These are phyloP conservation scores for Phalacrocorax aristotelis DNA, from an alignment of 2,113 vertebrate species.

Conservation along the genomic window DNA sequence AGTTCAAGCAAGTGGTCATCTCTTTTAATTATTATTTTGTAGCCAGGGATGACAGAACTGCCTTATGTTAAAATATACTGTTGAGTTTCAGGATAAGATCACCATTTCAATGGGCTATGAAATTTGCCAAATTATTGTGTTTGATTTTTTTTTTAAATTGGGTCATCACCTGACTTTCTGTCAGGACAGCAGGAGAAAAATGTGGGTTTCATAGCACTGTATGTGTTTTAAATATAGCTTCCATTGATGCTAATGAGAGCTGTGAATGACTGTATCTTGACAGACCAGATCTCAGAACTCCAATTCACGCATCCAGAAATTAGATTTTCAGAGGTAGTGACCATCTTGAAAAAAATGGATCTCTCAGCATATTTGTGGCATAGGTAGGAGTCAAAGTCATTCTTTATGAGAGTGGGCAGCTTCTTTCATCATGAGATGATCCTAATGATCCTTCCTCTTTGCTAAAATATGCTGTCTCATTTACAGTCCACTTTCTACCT, in stretches of 20 bases:
- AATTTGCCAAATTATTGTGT: neutral
- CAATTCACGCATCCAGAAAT: neutral
- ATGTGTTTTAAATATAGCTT: neutral
- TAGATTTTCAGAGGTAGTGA: neutral
- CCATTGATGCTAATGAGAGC: neutral
- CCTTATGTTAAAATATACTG: neutral
- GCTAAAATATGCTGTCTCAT: neutral
- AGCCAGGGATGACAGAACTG: neutral
- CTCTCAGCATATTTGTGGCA: neutral
- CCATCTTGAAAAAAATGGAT: neutral
- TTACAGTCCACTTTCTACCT: neutral
- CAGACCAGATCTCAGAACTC: neutral
- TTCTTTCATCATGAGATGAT: neutral
- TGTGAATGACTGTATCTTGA: neutral
- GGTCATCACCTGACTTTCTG: neutral
- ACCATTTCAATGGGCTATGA: neutral
- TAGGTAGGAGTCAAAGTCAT: neutral
- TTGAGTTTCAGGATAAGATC: neutral
- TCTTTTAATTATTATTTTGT: neutral
- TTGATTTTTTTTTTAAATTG: neutral
- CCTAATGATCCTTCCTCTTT: neutral
- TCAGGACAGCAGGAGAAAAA: neutral
- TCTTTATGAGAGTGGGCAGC: neutral
- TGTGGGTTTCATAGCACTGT: neutral
- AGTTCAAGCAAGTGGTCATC: neutral